Conservation (phyloP, 2,797 vertebrate genomes). For the Meriones psammophilus region DNA sequence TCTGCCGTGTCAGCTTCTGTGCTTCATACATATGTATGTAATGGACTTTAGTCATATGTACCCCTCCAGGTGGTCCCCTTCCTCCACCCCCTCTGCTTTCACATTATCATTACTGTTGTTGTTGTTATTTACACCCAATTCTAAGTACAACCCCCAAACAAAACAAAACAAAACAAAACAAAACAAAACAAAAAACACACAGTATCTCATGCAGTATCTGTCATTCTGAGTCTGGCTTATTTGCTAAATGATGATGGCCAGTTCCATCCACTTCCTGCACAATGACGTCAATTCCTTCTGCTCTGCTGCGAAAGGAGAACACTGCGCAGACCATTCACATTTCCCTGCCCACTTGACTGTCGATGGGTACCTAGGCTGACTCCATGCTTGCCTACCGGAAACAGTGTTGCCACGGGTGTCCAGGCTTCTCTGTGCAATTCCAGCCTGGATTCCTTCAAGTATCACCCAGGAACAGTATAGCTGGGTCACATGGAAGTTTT, state of each 20-base stretch:
- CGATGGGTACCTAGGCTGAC: neutral
- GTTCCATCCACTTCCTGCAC: neutral
- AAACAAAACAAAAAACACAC: neutral
- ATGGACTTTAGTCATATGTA: neutral
- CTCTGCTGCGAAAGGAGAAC: neutral
- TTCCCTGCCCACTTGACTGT: neutral
- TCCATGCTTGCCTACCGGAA: neutral
- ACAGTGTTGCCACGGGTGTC: neutral
- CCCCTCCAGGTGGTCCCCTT: neutral
- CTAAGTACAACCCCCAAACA: neutral
- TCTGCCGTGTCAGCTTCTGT: neutral
- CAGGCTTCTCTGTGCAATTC: neutral
- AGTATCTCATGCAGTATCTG: neutral
- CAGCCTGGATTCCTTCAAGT: neutral
- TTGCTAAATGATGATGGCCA: neutral
- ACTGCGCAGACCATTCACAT: fast-evolving
- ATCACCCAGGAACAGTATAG: neutral
- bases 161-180: no score
- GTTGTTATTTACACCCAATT: no score
- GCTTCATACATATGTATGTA: neutral
- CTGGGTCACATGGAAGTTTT: neutral
- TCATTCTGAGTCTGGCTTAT: neutral
- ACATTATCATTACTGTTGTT: no score
- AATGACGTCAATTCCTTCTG: neutral
- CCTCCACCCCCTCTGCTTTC: no score